These are phyloP conservation scores for Smutsia gigantea DNA, from an alignment of 2,797 vertebrate genomes.

Conservation along the genomic window DNA sequence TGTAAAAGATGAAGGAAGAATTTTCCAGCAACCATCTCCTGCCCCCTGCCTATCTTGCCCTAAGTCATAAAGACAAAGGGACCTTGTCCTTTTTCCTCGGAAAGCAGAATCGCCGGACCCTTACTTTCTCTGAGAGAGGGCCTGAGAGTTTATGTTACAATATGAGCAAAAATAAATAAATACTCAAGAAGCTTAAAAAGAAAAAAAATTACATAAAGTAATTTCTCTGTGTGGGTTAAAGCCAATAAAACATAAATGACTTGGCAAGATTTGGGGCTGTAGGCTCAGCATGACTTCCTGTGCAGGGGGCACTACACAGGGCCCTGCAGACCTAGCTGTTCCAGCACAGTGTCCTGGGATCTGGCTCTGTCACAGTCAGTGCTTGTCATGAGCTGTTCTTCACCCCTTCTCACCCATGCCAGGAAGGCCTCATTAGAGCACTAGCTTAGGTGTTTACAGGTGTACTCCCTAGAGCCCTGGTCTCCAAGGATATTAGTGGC, in stretches of 20 bases:
- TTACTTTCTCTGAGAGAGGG: conserved; percentile 13
- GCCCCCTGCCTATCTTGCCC: background rate
- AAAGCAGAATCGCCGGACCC: background rate
- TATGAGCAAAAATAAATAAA: conserved; percentile 53
- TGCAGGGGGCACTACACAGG: background rate
- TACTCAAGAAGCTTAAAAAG: background rate
- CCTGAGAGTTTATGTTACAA: background rate
- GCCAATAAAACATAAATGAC: conserved; percentile 19
- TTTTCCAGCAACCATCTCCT: background rate
- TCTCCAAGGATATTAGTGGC: conserved; percentile 72
- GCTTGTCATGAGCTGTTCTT: background rate
- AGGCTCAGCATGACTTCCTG: conserved; percentile 8
- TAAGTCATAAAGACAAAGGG: conserved; percentile 18
- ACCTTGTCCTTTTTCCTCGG: conserved; percentile 10
- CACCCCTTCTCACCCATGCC: background rate
- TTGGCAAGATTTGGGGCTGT: conserved; percentile 27
- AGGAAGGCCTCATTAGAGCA: background rate
- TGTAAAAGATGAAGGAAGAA: background rate
- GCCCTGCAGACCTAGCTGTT: conserved; percentile 38
- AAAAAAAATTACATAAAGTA: background rate
- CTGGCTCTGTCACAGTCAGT: background rate
- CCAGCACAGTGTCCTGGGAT: background rate
- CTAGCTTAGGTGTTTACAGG: conserved; percentile 9
- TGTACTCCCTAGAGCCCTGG: background rate
- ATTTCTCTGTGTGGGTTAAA: background rate